These are phyloP conservation scores for Phyllostomus discolor DNA, from an alignment of 2,113 vertebrate species.

Conservation along the genomic window DNA sequence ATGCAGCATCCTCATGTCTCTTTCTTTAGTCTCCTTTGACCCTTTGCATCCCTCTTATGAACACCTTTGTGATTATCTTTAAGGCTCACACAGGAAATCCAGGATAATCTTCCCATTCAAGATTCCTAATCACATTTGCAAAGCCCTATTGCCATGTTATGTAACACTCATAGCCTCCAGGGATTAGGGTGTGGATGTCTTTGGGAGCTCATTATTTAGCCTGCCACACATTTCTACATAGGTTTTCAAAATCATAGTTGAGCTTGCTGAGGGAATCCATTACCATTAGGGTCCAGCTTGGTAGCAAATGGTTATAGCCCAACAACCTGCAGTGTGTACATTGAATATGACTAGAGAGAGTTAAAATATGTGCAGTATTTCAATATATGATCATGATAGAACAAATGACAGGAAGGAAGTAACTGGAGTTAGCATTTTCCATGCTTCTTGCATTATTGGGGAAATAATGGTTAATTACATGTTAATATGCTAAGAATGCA, in stretches of 20 bases:
- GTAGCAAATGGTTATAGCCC: not conserved
- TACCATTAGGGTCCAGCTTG: not conserved
- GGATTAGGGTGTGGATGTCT: not conserved
- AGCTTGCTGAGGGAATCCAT: not conserved
- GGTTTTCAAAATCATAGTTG: not conserved
- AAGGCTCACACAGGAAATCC: not conserved
- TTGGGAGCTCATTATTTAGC: not conserved
- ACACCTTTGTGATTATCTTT: not conserved
- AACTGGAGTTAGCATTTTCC: not conserved
- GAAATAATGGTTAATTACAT: not conserved
- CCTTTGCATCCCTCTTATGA: not conserved
- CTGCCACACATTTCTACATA: not conserved
- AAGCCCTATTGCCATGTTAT: not conserved
- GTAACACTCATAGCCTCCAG: not conserved
- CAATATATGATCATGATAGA: not conserved
- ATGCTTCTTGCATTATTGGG: not conserved
- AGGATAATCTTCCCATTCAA: not conserved
- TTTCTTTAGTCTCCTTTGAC: not conserved
- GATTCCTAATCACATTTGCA: not conserved
- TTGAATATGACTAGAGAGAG: not conserved
- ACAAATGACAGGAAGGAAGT: not conserved
- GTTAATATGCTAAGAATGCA: not conserved
- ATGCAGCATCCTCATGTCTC: not conserved
- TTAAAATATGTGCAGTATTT: not conserved
- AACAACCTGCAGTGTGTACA: not conserved